A percentile compares a stretch with the other conserved stretches of the same genome.
These are phyloP conservation scores for Tenthredo mesomela DNA, from an alignment of 2,888 invertebrate species.

Conservation along the genomic window DNA sequence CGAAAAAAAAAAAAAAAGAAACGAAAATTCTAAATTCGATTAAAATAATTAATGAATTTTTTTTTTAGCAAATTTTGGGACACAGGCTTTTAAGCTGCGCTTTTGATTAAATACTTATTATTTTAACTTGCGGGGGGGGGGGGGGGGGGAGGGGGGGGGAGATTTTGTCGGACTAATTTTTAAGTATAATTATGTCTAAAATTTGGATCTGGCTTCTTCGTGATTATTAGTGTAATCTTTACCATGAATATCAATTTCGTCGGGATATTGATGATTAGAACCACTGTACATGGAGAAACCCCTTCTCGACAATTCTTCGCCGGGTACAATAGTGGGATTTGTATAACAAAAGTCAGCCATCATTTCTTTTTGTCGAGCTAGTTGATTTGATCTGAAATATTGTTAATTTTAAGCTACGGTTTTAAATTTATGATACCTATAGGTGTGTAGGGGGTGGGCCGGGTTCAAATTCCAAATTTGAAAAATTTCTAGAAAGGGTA, in stretches of 20 bases:
- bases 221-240: slow-evolving; percentile 61
- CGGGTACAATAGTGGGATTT: slow-evolving; percentile 80
- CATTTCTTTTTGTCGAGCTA: slow-evolving; percentile 70
- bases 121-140: no score
- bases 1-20: neutral
- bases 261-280: slow-evolving; percentile 76
- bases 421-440: neutral
- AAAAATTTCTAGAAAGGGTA: no score
- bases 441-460: no score
- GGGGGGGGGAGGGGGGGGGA: no score
- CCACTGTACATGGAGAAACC: slow-evolving; percentile 82
- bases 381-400: slow-evolving; percentile 68
- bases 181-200: neutral
- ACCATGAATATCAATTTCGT: slow-evolving; percentile 61
- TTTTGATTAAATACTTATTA: neutral
- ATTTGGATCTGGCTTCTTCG: slow-evolving; percentile 42
- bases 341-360: slow-evolving; percentile 77
- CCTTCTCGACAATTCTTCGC: slow-evolving; percentile 81
- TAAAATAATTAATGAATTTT: neutral
- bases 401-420: neutral
- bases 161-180: neutral
- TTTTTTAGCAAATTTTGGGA: neutral
- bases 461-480: no score
- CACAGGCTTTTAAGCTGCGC: neutral
- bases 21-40: neutral